Base-by-base conservation (phyloP, 2,797 vertebrate species). In the Rhinella marina region DNA sequence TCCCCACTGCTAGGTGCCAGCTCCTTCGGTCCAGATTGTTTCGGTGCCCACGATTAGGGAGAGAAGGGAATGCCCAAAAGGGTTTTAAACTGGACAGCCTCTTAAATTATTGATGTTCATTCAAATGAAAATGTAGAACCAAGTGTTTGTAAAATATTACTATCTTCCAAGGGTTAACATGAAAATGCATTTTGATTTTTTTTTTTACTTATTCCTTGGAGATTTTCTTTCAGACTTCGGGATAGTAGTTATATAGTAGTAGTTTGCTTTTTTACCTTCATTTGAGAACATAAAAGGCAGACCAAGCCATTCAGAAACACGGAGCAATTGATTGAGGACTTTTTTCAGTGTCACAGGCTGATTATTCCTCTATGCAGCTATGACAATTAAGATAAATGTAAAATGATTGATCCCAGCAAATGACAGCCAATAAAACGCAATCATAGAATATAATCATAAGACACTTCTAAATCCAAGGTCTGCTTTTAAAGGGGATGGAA, bases 371-470 rank as follows among this genome's bases (percentile, higher is more conserved):
- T 54, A 25, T 54, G 50, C 75, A 54, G 25, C 48, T 27, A n/a
- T 16, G 50, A 77, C 25, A 56, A 77, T 52, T 14, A 56, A 10
- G 75, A 77, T 25, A 54, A 77, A 77, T 77, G 75, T 54, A 54
- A 77, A 77, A 54, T 77, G 75, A 77, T 77, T 77, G 75, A 77
- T 77, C 75, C 11, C 50, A n/a, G 75, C 75, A 77, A 77, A 77
- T 77, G 21, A 77, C 11, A 77, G 50, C 75, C 50, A 77, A 27
- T 77, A 73, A 48, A 73, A 73, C 72, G 23, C 32, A 32, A 72
- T 72, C 27, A 73, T 41, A 54, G 41, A 16, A 7, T 14, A 54
- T 77, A 77, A 77, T 77, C 50, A 56, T 13, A 50, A 25, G 2
- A 56, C 48, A 54, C 75, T 77, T 77, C 50, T 77, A 23, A 52